Base-by-base conservation (phyloP, 2,888 invertebrate species). In the Drosophila leonis region DNA sequence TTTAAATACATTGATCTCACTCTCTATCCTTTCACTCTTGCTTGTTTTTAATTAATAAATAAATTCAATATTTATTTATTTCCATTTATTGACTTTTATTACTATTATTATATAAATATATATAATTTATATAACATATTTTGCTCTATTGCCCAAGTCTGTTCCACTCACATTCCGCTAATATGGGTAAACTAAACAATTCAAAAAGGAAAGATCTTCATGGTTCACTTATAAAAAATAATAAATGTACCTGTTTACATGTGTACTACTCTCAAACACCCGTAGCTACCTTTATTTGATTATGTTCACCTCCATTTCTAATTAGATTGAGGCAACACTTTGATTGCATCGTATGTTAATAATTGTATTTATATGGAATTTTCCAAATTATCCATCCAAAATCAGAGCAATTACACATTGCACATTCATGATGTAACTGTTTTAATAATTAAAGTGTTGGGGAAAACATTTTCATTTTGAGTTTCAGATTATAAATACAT, bases 401-500 rank as follows among this genome's bases (percentile, higher is more conserved):
- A 35, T 63, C 29, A 20, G 27, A 56, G 20, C 55, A 39, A 31
- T 39, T 37, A 37, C 13, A n/a, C 13, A 15, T 20, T 46, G n/a
- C 46, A 61, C 46, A 18, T 65, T 29, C 6, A n/a, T 51, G 65
- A 3, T 33, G 35, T 66, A 66, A 65, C 27, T 20, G 33, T 46
- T 39, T 65, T 27, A n/a, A 65, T 39, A 66, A 66, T 55, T 39
- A 46, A 27, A 10, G 49, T 52, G 52, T 37, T 54, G 10, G 27
- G 37, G 41, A 46, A 41, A 31, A 27, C 44, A 27, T 37, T 42
- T 63, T 20, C 20, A 27, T 29, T 49, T 41, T 18, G 1, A 41
- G 18, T 41, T 39, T 31, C 15, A 37, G 62, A 52, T 82, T 55
- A 68, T 54, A 67, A 57, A 83, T 52, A 63, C 62, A 68, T 82